Base-by-base conservation (phyloP, 2,797 vertebrate genomes). In the Falco berigora region DNA sequence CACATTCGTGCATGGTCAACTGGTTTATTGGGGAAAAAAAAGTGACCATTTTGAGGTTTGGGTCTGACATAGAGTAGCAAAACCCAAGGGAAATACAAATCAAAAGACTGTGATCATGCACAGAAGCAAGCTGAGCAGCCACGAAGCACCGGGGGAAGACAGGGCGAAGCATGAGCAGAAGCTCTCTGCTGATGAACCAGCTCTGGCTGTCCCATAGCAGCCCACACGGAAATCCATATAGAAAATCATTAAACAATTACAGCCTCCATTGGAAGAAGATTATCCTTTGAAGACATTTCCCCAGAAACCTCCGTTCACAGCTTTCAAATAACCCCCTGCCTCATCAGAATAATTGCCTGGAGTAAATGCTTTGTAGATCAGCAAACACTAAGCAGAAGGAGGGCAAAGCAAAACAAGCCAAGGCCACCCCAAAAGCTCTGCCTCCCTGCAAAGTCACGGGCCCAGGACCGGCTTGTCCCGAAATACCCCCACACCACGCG, bases 161-260 rank as follows among this genome's bases (percentile, higher is more conserved):
- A 79, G 38, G 40, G 64, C 0, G 5, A 78, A 94, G 63, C 55
- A 82, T 0, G 0, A 88, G 66, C 82, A 91, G 58, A 55, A 80
- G 55, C 85, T 76, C 56, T 76, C 74, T 87, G 85, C 89, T 92
- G 89, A 89, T 22, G 6, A 91, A 66, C 56, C 71, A 76, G 74
- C 77, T 56, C 87, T 63, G 68, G 56, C 85, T 52, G n/a, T 91
- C 82, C 94, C 14, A 11, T 47, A 64, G 69, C 89, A 72, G 56
- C 90, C 85, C 90, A 80, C 58, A 30, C 1, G 0, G 86, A 92
- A 92, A 95, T 86, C 93, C 62, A 75, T 95, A 75, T 4, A 88
- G 79, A 93, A 96, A 96, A 96, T 93, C 95, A 90, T 96, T 94
- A 94, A 95, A 94, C 92, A 88, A 93, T 96, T 96, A 95, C 88